Evolutionary conservation across 2,888 invertebrate species (phyloP).

Genomic region (Cyclophora albipunctata): DNA sequence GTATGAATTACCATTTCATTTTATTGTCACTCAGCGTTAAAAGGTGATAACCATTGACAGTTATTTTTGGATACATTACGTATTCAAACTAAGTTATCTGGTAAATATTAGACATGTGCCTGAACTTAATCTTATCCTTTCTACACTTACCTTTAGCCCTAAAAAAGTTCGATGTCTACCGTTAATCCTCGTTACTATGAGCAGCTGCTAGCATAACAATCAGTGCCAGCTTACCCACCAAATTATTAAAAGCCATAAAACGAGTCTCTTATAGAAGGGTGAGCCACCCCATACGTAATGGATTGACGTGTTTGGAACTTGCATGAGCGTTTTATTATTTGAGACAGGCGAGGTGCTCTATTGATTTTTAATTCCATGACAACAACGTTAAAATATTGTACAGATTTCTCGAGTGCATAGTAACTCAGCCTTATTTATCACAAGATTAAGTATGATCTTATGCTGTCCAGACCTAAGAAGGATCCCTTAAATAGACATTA

Average conservation of each 20-base stretch:
- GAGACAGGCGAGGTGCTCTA: conserved; percentile 51
- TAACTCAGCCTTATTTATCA: too few species aligned
- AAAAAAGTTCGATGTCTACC: conserved; percentile 46
- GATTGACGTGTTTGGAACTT: conserved; percentile 57
- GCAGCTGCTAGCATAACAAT: conserved; percentile 68
- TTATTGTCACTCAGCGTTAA: too few species aligned
- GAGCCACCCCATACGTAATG: conserved; percentile 58
- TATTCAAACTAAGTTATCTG: too few species aligned
- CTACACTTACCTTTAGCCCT: conserved; percentile 37
- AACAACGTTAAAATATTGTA: conserved; percentile 3
- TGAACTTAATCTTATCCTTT: conserved; percentile 36
- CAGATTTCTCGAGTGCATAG: too few species aligned
- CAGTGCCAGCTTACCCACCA: conserved; percentile 67
- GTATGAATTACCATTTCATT: conserved; percentile 4
- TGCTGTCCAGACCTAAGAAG: too few species aligned
- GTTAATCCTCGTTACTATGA: conserved; percentile 53
- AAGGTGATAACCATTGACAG: too few species aligned
- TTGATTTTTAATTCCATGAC: conserved; percentile 44
- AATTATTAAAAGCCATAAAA: conserved; percentile 75
- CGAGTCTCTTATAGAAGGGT: conserved; percentile 66
- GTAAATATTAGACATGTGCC: conserved; percentile 23
- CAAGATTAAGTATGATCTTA: too few species aligned
- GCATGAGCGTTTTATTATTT: conserved; percentile 62
- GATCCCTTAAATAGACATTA: conserved; percentile 2
- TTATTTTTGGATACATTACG: too few species aligned